Conservation (phyloP, 2,888 invertebrate species). For the Dryocosmus kuriphilus region DNA sequence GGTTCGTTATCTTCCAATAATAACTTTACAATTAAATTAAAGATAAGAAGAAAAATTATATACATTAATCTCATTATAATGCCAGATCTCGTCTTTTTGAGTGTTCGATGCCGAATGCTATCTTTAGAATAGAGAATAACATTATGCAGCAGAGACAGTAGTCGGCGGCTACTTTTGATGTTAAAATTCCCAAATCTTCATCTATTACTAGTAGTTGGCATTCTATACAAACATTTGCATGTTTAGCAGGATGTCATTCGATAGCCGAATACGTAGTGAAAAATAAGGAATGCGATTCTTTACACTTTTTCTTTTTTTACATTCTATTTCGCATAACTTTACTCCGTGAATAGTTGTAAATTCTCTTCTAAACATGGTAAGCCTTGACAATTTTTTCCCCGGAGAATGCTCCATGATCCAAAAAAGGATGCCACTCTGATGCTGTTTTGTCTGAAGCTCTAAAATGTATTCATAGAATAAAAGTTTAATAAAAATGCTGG, state of each 20-base stretch:
- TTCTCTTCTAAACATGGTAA: neutral
- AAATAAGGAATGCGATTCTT: neutral
- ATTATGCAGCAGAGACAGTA: neutral
- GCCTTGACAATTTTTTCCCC: neutral
- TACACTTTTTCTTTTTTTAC: neutral
- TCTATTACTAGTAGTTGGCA: slow-evolving; percentile 5
- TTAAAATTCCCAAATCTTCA: neutral
- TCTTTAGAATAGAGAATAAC: neutral
- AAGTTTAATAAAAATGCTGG: too few species aligned
- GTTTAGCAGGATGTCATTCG: neutral
- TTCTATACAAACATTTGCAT: slow-evolving; percentile 23
- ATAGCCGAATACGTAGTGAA: slow-evolving; percentile 18
- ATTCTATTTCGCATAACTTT: neutral
- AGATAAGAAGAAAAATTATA: neutral
- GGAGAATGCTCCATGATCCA: too few species aligned
- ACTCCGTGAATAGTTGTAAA: neutral
- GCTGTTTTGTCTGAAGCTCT: neutral
- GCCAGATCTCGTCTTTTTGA: neutral
- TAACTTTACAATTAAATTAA: neutral
- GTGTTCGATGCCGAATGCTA: neutral
- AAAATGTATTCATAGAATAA: neutral
- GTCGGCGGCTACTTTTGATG: slow-evolving; percentile 17
- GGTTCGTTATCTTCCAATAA: neutral
- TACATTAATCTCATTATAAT: neutral
- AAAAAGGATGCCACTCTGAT: neutral